A percentile compares a stretch with the other conserved stretches of the same genome.
These are phyloP conservation scores for Agriopis aurantiaria DNA, from an alignment of 2,888 invertebrate genomes.

Conservation along the genomic window DNA sequence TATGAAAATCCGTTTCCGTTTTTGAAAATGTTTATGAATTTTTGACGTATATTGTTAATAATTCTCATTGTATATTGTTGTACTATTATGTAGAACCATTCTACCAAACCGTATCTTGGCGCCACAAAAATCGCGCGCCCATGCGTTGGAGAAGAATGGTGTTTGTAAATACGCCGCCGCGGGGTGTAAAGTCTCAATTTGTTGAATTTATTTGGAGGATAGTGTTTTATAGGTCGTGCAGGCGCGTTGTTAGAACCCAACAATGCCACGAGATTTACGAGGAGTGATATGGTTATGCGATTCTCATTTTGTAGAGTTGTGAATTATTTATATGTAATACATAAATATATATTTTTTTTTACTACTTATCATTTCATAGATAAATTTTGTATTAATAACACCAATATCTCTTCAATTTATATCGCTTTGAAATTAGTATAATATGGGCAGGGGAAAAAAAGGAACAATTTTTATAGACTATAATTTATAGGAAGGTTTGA, in stretches of 20 bases:
- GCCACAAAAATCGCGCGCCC: constrained; percentile 28
- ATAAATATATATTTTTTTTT: background rate
- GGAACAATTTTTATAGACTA: no score
- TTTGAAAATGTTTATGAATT: no score
- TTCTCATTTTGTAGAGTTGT: background rate
- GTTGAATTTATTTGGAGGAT: constrained; percentile 47
- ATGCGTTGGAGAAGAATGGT: constrained; percentile 47
- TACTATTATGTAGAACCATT: background rate
- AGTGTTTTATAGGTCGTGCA: constrained; percentile 31
- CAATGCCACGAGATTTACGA: constrained; percentile 39
- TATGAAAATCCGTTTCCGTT: no score
- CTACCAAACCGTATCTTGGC: constrained; percentile 5
- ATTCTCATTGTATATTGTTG: no score
- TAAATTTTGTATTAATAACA: no score
- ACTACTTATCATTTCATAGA: no score
- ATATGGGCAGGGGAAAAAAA: no score
- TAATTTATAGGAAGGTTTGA: no score
- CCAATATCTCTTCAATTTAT: no score
- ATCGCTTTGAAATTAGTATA: no score
- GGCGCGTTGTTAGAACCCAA: constrained; percentile 35
- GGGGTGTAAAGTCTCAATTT: constrained; percentile 57
- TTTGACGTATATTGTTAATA: no score
- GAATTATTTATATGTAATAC: background rate
- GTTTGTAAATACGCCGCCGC: constrained; percentile 56
- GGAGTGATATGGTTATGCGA: constrained; percentile 18